A percentile compares a stretch with the other conserved stretches of the same genome.
These are phyloP conservation scores for Notarius quadriscutis DNA, from an alignment of 2,113 vertebrate genomes.

Conservation along the genomic window DNA sequence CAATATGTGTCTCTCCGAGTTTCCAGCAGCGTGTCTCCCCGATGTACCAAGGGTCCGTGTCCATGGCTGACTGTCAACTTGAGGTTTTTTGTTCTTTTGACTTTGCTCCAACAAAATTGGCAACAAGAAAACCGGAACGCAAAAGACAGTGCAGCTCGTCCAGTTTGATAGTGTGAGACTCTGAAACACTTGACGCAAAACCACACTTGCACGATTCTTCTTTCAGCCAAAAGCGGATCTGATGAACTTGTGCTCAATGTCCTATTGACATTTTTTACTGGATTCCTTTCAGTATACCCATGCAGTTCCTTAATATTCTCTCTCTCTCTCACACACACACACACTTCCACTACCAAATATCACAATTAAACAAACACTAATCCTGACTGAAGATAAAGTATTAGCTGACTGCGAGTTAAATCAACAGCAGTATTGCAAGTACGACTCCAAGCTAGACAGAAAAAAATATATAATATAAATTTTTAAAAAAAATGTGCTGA, in stretches of 20 bases:
- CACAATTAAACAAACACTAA: slow-evolving; percentile 62
- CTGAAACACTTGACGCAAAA: slow-evolving; percentile 11
- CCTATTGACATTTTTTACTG: slow-evolving; percentile 48
- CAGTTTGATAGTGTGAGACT: background rate
- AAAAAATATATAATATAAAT: slow-evolving; percentile 38
- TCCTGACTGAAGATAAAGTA: slow-evolving; percentile 74
- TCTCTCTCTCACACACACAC: slow-evolving; percentile 43
- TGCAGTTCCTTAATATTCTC: slow-evolving; percentile 62
- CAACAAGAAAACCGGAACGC: slow-evolving; percentile 67
- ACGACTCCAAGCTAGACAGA: slow-evolving; percentile 58
- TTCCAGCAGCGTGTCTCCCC: background rate
- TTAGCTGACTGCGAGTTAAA: slow-evolving; percentile 69
- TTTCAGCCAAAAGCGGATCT: slow-evolving; percentile 21
- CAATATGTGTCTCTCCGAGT: no score
- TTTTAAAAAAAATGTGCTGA: slow-evolving; percentile 62
- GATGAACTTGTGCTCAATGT: slow-evolving; percentile 3
- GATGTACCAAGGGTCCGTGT: background rate
- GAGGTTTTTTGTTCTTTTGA: slow-evolving; percentile 22
- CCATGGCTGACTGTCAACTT: slow-evolving; percentile 31
- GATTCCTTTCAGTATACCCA: slow-evolving; percentile 71
- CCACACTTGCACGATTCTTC: slow-evolving; percentile 10
- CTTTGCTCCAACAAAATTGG: slow-evolving; percentile 65
- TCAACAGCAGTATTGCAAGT: slow-evolving; percentile 72
- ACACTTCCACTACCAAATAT: slow-evolving; percentile 63
- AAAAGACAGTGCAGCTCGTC: slow-evolving; percentile 7